Evolutionary conservation across 2,888 invertebrate genomes (phyloP).

Genomic region (Azorinus chamasolen): DNA sequence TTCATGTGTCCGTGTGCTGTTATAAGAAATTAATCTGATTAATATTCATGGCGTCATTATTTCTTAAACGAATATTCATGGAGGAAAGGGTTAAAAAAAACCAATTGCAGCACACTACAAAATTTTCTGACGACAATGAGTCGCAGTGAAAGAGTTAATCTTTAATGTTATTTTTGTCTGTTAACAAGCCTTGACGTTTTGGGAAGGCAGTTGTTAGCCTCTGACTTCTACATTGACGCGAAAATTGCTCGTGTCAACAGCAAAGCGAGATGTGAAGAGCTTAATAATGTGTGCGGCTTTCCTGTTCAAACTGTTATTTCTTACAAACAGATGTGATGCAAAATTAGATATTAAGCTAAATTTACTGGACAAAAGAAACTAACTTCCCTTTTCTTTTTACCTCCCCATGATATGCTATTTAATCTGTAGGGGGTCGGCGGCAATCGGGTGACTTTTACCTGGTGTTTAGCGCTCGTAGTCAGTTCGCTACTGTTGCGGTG

Average conservation of each 20-base stretch:
- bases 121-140: no score
- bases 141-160: no score
- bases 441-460: conserved; percentile 20
- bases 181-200: no score
- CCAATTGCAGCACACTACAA: no score
- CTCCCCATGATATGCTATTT: conserved; percentile 34
- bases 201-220: neutral
- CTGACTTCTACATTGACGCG: conserved; percentile 37
- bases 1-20: no score
- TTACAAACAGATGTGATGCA: conserved; percentile 48
- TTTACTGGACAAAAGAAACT: conserved; percentile 30
- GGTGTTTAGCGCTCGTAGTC: conserved; percentile 35
- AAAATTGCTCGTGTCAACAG: conserved; percentile 48
- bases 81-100: no score
- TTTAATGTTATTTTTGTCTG: no score
- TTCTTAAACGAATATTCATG: no score
- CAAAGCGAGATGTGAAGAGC: neutral
- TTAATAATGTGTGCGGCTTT: neutral
- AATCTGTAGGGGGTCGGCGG: conserved; percentile 36
- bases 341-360: conserved; percentile 33
- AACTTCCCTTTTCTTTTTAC: conserved; percentile 26
- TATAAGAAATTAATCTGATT: no score
- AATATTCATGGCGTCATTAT: no score
- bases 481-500: conserved; percentile 30
- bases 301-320: conserved; percentile 3